Base-by-base conservation (phyloP, 2,888 invertebrate genomes). In the Pediacus dermestoides region DNA sequence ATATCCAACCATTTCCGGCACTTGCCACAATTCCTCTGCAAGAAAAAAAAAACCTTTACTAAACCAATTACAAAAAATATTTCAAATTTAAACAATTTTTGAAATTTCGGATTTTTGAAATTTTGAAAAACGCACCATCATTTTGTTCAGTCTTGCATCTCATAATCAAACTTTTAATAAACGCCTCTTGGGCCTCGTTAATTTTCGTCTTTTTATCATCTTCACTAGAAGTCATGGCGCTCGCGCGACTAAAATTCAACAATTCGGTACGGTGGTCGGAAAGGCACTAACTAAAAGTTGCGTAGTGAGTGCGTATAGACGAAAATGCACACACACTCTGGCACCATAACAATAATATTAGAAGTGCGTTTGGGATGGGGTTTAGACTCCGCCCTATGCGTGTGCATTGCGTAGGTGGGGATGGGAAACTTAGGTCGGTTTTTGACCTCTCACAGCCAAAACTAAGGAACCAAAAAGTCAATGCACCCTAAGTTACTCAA, bases 1-100 rank as follows among this genome's bases (percentile, higher is more conserved):
- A 52, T 69, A 74, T 32, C 74, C 74, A 30, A 75, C 75, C 74
- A 76, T 75, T 57, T 73, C 72, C 37, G 60, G 62, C 53, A 59
- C 53, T 64, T 68, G 56, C 73, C 74, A 74, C 52, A 65, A 55
- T 50, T 68, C 68, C 57, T 72, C 72, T 74, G 68, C 3, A 70
- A 70, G 34, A 60, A 56, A 48, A 53, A 61, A 65, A 69, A 66
- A 55, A 64, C n/a, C n/a, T n/a, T n/a, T n/a, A n/a, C n/a, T n/a
- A n/a, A n/a, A n/a, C n/a, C n/a, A n/a, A n/a, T n/a, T n/a, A n/a
- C n/a, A n/a, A n/a, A n/a, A n/a, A n/a, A n/a, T n/a, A n/a, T n/a
- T n/a, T n/a, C n/a, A 18, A 18, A 7, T 7, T 18, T 18, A 7
- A 18, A 18, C 21, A n/a, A 25, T 25, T 25, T 46, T 44, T 34